A percentile compares a stretch with the other conserved stretches of the same genome.
Conservation (phyloP, 37 sponge, comb jelly and placozoan genomes). For the Chondrosia reniformis region DNA sequence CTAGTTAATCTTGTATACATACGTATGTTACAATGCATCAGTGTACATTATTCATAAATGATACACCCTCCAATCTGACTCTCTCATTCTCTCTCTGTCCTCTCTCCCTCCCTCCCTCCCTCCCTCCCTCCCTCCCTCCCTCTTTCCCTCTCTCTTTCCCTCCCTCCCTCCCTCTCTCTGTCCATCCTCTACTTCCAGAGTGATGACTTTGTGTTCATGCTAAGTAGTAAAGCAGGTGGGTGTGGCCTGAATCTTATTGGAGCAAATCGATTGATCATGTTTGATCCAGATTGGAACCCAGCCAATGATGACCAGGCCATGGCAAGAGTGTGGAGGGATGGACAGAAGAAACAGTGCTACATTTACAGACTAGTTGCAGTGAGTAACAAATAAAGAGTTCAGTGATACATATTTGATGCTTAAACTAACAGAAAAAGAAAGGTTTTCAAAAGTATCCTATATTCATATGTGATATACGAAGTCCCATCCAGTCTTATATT, state of each 20-base stretch:
- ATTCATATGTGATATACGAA: no score
- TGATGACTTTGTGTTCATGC: slow-evolving; percentile 92
- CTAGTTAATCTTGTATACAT: no score
- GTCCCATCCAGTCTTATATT: no score
- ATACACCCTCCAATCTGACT: background rate
- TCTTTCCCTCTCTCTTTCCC: background rate
- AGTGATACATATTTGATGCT: no score
- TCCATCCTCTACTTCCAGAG: slow-evolving; percentile 34
- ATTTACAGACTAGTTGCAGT: slow-evolving; percentile 87
- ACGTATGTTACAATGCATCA: background rate
- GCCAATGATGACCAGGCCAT: slow-evolving; percentile 97
- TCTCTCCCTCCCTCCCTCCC: background rate
- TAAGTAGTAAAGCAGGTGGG: slow-evolving; percentile 99
- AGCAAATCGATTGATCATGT: slow-evolving; percentile 95
- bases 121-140: background rate
- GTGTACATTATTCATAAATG: background rate
- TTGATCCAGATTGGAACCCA: slow-evolving; percentile 98
- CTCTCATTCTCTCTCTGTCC: background rate
- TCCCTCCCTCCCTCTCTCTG: background rate
- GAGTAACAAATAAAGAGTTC: no score
- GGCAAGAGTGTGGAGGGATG: slow-evolving; percentile 97
- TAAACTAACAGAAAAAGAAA: no score
- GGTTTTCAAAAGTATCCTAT: no score
- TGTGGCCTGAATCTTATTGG: slow-evolving; percentile 98
- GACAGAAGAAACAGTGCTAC: slow-evolving; percentile 94